phyloP scores from a whole-genome alignment of 2,113 vertebrate species.

The Nothocercus julius region DNA sequence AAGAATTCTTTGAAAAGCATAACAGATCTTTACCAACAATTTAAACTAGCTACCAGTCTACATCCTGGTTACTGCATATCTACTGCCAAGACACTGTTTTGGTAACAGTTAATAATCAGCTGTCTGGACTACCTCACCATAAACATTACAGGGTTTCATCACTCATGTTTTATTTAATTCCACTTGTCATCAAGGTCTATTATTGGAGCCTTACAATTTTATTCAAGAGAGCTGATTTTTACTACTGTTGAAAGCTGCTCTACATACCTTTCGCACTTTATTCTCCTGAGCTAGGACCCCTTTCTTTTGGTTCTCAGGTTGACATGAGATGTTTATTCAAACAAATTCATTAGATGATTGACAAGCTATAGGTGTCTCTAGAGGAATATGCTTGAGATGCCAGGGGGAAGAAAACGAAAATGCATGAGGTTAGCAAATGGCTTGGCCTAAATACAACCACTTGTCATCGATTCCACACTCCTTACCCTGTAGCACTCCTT shows the following conservation, averaged over 20 bases:
- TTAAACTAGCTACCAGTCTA: conserved; percentile 63
- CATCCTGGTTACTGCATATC: conserved; percentile 62
- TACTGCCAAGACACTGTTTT: conserved; percentile 78
- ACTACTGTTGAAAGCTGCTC: conserved; percentile 73
- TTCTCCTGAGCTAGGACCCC: conserved; percentile 39
- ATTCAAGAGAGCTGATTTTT: conserved; percentile 72
- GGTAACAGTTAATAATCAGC: conserved; percentile 83
- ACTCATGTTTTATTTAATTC: conserved; percentile 84
- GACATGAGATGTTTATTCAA: conserved; percentile 41
- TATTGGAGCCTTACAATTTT: conserved; percentile 75
- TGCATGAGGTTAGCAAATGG: not conserved
- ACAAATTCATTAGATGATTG: conserved; percentile 48
- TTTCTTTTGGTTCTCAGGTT: conserved; percentile 35
- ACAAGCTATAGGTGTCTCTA: conserved; percentile 4
- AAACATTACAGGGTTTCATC: conserved; percentile 81
- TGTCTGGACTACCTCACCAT: conserved; percentile 77
- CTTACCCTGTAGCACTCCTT: not conserved
- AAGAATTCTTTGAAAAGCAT: conserved; percentile 21
- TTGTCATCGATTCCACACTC: not conserved
- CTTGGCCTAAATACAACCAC: not conserved
- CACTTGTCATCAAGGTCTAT: conserved; percentile 81
- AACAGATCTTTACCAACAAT: conserved; percentile 53
- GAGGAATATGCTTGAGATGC: not conserved
- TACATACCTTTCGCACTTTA: conserved; percentile 59
- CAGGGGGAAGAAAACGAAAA: not conserved